Conservation (phyloP, 2,888 invertebrate species). For the Calliphora vomitoria region DNA sequence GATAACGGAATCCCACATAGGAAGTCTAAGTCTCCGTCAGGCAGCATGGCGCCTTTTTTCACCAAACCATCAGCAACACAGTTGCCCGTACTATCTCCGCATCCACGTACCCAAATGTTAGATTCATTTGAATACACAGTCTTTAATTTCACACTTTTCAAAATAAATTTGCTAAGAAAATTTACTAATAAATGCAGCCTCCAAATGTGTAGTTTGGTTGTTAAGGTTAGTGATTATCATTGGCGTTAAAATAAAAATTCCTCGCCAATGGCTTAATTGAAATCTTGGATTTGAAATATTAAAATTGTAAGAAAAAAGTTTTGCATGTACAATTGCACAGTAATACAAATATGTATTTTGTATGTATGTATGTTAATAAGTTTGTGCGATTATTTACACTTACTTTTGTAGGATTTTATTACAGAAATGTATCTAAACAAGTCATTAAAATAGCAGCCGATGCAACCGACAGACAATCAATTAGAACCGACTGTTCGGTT, state of each 20-base stretch:
- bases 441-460: slow-evolving; percentile 55
- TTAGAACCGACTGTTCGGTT: slow-evolving; percentile 6
- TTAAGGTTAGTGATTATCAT: not conserved
- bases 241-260: not conserved
- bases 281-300: not conserved
- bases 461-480: slow-evolving; percentile 38
- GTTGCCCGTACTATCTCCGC: no score
- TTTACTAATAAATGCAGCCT: not conserved
- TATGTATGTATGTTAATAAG: not conserved
- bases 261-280: not conserved
- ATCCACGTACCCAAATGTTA: no score
- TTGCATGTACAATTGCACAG: no score
- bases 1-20: no score
- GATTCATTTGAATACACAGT: no score
- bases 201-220: not conserved
- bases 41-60: no score
- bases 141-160: no score
- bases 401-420: not conserved
- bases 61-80: no score
- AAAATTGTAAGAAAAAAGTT: no score
- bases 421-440: slow-evolving; percentile 55
- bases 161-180: no score
- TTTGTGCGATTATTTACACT: slow-evolving; percentile 59
- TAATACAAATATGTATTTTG: no score
- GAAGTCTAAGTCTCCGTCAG: no score